These are phyloP conservation scores for Drosophila nigromelanica DNA, from an alignment of 1,140 invertebrate species.

Conservation along the genomic window DNA sequence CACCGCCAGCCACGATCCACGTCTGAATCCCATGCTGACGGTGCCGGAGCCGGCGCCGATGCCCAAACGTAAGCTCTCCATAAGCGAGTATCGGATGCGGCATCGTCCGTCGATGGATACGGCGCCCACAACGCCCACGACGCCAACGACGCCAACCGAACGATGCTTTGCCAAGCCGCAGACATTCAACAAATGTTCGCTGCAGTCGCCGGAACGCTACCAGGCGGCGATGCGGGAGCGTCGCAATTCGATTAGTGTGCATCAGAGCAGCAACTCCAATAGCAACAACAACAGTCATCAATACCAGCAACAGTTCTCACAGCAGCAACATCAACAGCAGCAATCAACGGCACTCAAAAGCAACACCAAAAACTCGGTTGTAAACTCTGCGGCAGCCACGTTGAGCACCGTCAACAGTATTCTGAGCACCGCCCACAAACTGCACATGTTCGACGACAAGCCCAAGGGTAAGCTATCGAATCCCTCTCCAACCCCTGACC, in stretches of 20 bases:
- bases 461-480: slow-evolving; percentile 53
- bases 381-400: slow-evolving; percentile 54
- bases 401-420: slow-evolving; percentile 69
- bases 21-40: slow-evolving; percentile 75
- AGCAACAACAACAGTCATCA: slow-evolving; percentile 14
- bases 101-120: slow-evolving; percentile 72
- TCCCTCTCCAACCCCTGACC: too few species aligned
- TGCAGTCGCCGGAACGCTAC: slow-evolving; percentile 70
- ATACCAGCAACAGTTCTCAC: slow-evolving; percentile 4
- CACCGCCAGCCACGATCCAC: slow-evolving; percentile 80
- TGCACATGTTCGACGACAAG: slow-evolving; percentile 74
- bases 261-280: slow-evolving; percentile 38
- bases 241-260: slow-evolving; percentile 66
- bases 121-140: slow-evolving; percentile 45
- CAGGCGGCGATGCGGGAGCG: slow-evolving; percentile 69
- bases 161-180: slow-evolving; percentile 63
- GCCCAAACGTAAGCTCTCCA: slow-evolving; percentile 82
- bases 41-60: slow-evolving; percentile 75
- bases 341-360: slow-evolving; percentile 37
- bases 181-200: slow-evolving; percentile 71
- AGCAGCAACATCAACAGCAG: slow-evolving; percentile 36
- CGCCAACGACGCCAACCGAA: slow-evolving; percentile 50
- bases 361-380: not conserved
- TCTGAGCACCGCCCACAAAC: slow-evolving; percentile 64
- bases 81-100: slow-evolving; percentile 81